Evolutionary conservation across 2,113 vertebrate genomes (phyloP).

Genomic region (Anguilla japonica): DNA sequence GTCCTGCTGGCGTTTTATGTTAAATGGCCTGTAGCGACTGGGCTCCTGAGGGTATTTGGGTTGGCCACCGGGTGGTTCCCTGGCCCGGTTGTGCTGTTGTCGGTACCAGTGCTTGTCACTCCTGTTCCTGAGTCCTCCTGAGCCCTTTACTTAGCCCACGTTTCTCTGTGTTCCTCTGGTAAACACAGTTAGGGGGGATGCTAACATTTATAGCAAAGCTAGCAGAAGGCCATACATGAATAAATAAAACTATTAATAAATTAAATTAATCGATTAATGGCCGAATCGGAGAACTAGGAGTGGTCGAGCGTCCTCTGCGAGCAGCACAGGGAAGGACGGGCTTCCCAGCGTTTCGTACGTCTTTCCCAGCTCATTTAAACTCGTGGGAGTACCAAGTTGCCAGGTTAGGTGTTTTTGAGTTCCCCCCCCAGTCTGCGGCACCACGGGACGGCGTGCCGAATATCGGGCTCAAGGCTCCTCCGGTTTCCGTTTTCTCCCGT

Average conservation of each 20-base stretch:
- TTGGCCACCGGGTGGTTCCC: too few relatives aligned
- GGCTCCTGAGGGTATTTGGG: too few relatives aligned
- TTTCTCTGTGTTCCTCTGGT: too few relatives aligned
- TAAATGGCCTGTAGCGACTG: background rate
- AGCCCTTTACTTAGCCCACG: too few relatives aligned
- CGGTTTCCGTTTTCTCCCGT: background rate
- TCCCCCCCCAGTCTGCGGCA: background rate
- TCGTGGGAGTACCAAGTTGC: too few relatives aligned
- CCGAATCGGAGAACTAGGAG: background rate
- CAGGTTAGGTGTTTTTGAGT: background rate
- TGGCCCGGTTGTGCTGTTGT: too few relatives aligned
- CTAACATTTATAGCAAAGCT: background rate
- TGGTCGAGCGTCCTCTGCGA: background rate
- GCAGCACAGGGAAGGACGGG: background rate
- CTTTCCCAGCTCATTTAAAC: background rate
- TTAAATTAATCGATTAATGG: background rate
- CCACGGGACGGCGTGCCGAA: background rate
- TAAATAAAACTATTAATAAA: too few relatives aligned
- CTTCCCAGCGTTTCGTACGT: too few relatives aligned
- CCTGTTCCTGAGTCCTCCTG: background rate
- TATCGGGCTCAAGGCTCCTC: background rate
- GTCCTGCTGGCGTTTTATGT: background rate
- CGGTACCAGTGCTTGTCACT: background rate
- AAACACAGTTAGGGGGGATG: background rate
- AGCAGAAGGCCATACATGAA: background rate